These are phyloP conservation scores for Lepidostoma basale DNA, from an alignment of 1,140 invertebrate genomes.

Conservation along the genomic window DNA sequence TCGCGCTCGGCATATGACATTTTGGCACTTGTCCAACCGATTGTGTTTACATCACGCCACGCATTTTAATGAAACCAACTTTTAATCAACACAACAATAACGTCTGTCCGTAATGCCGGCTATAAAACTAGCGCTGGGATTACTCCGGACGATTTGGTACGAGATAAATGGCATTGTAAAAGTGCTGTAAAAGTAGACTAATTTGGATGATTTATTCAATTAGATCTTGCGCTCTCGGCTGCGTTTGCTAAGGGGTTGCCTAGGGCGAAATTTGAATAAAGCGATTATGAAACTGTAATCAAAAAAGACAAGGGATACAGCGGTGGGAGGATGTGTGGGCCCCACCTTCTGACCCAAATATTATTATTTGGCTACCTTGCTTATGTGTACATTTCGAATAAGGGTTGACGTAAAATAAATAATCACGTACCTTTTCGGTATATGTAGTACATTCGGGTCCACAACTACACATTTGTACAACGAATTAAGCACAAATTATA, in stretches of 20 bases:
- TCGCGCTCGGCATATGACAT: too few species aligned
- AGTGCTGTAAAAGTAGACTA: slow-evolving; percentile 23
- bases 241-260: slow-evolving; percentile 19
- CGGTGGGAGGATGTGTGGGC: background rate
- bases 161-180: slow-evolving; percentile 23
- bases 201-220: slow-evolving; percentile 30
- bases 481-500: too few species aligned
- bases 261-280: slow-evolving; percentile 23
- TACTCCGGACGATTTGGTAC: slow-evolving; percentile 5
- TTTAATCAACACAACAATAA: slow-evolving; percentile 18
- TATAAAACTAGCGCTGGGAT: slow-evolving; percentile 14
- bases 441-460: too few species aligned
- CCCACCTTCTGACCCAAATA: slow-evolving; percentile 15
- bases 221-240: slow-evolving; percentile 17
- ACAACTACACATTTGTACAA: too few species aligned
- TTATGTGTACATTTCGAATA: slow-evolving; percentile 5
- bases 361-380: slow-evolving; percentile 22
- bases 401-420: slow-evolving; percentile 3
- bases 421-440: too few species aligned
- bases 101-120: slow-evolving; percentile 9
- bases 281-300: slow-evolving; percentile 30
- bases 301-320: slow-evolving; percentile 15
- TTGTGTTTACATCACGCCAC: background rate
- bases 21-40: background rate
- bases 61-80: slow-evolving; percentile 12